These are phyloP conservation scores for Seladonia tumulorum DNA, from an alignment of 2,888 invertebrate species.

Conservation along the genomic window DNA sequence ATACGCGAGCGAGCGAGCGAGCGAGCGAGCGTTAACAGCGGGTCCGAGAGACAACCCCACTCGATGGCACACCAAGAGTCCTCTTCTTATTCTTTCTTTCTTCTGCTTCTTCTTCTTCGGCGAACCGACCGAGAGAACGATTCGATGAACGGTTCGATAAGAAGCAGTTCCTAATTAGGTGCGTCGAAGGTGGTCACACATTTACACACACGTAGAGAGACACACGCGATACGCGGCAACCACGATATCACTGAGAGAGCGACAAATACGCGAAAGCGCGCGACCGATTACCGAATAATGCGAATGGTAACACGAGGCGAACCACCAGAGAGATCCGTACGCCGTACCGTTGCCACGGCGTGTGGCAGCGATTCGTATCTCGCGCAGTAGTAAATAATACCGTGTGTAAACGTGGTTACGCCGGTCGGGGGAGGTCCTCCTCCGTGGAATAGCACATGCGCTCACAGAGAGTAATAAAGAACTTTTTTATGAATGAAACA, in stretches of 20 bases:
- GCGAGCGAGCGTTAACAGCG: not conserved
- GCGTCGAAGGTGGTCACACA: conserved; percentile 7
- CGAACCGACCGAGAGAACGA: not conserved
- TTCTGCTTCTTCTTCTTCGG: not conserved
- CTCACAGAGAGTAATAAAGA: conserved; percentile 82
- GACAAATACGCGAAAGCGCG: not conserved
- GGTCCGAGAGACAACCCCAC: not conserved
- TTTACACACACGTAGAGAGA: not conserved
- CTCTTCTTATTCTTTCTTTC: not conserved
- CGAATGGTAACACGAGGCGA: conserved; percentile 27
- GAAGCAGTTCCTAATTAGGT: conserved; percentile 27
- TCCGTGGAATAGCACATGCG: conserved; percentile 83
- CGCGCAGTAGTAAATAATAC: conserved; percentile 75
- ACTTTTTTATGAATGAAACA: conserved; percentile 84
- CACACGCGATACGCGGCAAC: not conserved
- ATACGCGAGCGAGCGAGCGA: no score
- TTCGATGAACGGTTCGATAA: conserved; percentile 43
- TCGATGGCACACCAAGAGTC: not conserved
- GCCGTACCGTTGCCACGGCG: conserved; percentile 68
- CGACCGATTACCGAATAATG: conserved; percentile 13
- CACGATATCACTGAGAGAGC: conserved; percentile 4
- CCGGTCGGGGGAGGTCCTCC: conserved; percentile 74
- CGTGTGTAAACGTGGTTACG: conserved; percentile 76
- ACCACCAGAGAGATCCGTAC: conserved; percentile 50
- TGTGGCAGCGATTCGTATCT: conserved; percentile 72